Conservation (phyloP, 2,888 invertebrate species). For the Eupithecia pulchellata region DNA sequence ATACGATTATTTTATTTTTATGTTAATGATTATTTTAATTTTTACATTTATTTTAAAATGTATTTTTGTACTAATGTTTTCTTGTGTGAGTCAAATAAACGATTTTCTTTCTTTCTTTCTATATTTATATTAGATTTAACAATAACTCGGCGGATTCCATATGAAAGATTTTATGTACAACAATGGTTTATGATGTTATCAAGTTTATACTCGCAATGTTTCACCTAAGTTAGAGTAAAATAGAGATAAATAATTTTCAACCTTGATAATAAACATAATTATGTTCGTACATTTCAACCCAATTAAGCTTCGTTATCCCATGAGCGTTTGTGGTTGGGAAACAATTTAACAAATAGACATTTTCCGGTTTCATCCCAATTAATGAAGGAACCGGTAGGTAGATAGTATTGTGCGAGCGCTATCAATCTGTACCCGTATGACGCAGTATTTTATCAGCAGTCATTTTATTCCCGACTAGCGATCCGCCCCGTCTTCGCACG, state of each 20-base stretch:
- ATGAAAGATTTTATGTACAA: neutral
- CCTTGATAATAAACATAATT: constrained; percentile 7
- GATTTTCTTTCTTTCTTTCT: no score
- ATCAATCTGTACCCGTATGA: neutral
- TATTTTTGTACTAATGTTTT: no score
- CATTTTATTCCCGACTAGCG: neutral
- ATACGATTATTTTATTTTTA: no score
- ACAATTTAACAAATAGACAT: constrained; percentile 41
- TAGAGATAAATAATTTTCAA: constrained; percentile 13
- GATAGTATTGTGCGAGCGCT: neutral
- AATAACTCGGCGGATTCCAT: no score
- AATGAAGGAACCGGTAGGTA: constrained; percentile 30
- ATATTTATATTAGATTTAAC: no score
- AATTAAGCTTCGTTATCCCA: constrained; percentile 39
- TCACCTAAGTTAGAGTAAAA: neutral
- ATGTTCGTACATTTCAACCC: constrained; percentile 21
- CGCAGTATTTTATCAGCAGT: constrained; percentile 6
- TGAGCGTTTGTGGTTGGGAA: constrained; percentile 31
- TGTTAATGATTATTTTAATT: no score
- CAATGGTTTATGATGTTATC: neutral
- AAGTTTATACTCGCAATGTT: neutral
- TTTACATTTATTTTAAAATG: no score
- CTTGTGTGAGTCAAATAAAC: no score
- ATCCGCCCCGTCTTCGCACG: neutral
- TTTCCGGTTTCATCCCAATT: constrained; percentile 43